These are phyloP conservation scores for Phrixothrix hirtus DNA, from an alignment of 2,888 invertebrate species.

Conservation along the genomic window DNA sequence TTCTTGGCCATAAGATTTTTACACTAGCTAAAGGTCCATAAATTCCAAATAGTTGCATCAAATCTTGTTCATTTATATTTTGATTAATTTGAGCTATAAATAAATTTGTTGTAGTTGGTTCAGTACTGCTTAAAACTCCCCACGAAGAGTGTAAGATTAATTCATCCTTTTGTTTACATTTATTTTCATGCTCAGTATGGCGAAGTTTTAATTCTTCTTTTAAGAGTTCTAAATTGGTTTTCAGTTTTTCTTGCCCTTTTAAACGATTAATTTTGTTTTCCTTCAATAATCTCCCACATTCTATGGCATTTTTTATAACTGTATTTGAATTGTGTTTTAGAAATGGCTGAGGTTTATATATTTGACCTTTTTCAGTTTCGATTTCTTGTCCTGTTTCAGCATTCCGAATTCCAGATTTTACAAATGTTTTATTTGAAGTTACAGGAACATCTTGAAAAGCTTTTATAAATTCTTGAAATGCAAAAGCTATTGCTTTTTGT, in stretches of 20 bases:
- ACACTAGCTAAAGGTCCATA: constrained; percentile 97
- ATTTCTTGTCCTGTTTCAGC: constrained; percentile 85
- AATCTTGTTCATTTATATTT: constrained; percentile 90
- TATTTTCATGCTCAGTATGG: constrained; percentile 91
- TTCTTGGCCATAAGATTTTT: constrained; percentile 99
- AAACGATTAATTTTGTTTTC: constrained; percentile 59
- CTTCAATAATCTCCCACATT: constrained; percentile 67
- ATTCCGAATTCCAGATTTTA: constrained; percentile 91
- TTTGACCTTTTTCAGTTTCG: constrained; percentile 77
- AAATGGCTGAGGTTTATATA: constrained; percentile 87
- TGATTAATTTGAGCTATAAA: constrained; percentile 96
- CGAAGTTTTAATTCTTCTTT: constrained; percentile 95
- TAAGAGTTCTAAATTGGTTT: constrained; percentile 94
- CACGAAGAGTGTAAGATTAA: constrained; percentile 42
- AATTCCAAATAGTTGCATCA: constrained; percentile 95
- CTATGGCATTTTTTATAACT: constrained; percentile 67
- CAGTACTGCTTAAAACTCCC: constrained; percentile 72
- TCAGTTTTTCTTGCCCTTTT: constrained; percentile 82
- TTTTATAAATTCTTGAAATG: constrained; percentile 94
- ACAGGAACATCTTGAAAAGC: constrained; percentile 75
- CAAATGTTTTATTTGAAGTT: constrained; percentile 67
- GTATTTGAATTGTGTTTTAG: constrained; percentile 59
- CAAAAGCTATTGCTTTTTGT: constrained; percentile 84
- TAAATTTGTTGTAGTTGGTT: constrained; percentile 95
- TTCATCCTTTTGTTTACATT: constrained; percentile 80